Evolutionary conservation across 2,888 invertebrate genomes (phyloP), one percentile per base, ranked within the genome.

Genomic region (Tholera decimalis): DNA sequence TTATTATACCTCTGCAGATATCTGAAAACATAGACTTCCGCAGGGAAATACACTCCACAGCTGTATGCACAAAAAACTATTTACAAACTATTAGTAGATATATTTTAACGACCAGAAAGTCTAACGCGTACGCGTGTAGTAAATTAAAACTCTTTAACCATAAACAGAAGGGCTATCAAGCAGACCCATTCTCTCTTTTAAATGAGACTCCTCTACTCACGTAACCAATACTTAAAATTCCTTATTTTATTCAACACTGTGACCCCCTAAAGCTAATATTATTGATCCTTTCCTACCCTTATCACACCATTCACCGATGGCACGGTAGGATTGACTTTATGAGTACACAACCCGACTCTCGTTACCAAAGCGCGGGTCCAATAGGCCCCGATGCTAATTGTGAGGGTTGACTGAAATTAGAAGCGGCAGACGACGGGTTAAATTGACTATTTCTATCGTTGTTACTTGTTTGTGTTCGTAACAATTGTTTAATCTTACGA

Each of bases 391-490:
- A 83, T 86, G 83, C 83, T 88, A 87, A 88, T 87, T 86, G 78
- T 78, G 68, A 77, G 79, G 84, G 86, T 78, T 84, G 80, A 79
- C 69, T 83, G 83, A 86, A 88, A 88, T 87, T 80, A 82, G 85
- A 86, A 80, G 71, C 82, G 80, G 66, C 72, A 59, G 63, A 60
- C 67, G 60, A 65, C 74, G 77, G 70, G 59, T 73, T 77, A 58
- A 70, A 70, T 74, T 68, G 64, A 69, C 56, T 66, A 67, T 73
- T 72, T 60, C 60, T 73, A 77, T 77, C 60, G 76, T 67, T 63
- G 73, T 61, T 13, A 44, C 47, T 44, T 61, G 70, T 75, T 56
- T 69, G 60, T 67, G 51, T 69, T 54, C 26, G 59, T 41, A n/a
- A 5, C 3, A 18, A 11, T 22, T 59, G 55, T 56, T 75, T 58